phyloP scores from a whole-genome alignment of 2,888 invertebrate species.

The Polietes domitor region DNA sequence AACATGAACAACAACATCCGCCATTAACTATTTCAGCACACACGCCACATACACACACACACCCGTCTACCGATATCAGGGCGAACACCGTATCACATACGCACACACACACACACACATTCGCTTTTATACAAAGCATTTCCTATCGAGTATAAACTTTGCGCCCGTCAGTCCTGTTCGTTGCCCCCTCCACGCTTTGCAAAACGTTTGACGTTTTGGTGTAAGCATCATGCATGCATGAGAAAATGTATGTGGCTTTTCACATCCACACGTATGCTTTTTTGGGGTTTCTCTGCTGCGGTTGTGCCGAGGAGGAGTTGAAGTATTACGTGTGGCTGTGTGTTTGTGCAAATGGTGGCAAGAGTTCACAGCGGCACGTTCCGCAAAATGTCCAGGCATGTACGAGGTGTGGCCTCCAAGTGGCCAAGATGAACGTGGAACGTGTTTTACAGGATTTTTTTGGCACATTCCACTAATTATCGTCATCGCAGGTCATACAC shows the following conservation, averaged over 20 bases:
- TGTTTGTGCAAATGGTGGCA: not conserved
- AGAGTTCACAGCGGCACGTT: constrained; percentile 7
- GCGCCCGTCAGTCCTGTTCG: constrained; percentile 12
- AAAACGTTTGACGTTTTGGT: constrained; percentile 21
- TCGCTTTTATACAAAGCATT: not conserved
- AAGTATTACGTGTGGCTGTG: not conserved
- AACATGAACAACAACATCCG: constrained; percentile 42
- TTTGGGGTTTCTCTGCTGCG: constrained; percentile 7
- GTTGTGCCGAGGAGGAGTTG: not conserved
- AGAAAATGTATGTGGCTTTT: constrained; percentile 32
- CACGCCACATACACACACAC: not conserved
- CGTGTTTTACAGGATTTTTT: no score
- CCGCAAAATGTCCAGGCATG: not conserved
- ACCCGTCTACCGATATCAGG: not conserved
- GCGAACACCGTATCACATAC: not conserved
- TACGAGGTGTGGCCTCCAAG: constrained; percentile 24
- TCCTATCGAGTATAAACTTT: not conserved
- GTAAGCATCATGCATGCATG: constrained; percentile 7
- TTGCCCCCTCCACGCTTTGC: no score
- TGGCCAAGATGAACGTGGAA: not conserved
- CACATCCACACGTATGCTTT: constrained; percentile 32
- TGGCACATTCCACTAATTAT: not conserved
- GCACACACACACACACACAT: not conserved
- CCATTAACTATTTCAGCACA: constrained; percentile 38
- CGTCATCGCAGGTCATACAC: not conserved